These are phyloP conservation scores for Drosophila bifasciata DNA, from an alignment of 1,140 invertebrate genomes.

Conservation along the genomic window DNA sequence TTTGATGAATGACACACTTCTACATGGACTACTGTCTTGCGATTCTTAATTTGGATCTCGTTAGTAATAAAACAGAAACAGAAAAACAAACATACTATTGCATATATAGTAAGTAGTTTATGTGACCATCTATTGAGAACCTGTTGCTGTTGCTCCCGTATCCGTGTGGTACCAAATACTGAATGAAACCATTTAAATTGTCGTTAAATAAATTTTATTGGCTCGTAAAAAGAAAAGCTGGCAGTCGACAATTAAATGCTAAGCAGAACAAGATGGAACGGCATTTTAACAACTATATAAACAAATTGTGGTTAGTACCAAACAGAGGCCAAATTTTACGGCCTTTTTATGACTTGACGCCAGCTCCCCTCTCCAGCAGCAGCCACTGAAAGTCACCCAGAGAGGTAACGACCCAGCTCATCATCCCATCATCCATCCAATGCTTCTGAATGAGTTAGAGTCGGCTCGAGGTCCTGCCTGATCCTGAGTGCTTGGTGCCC, in stretches of 20 bases:
- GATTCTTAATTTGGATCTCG: too few species aligned
- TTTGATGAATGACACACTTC: too few species aligned
- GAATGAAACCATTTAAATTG: conserved; percentile 79
- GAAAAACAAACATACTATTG: background rate
- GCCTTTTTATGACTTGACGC: conserved; percentile 83
- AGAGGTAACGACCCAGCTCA: conserved; percentile 46
- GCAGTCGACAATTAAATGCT: conserved; percentile 77
- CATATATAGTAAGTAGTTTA: conserved; percentile 29
- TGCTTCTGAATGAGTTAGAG: conserved; percentile 11
- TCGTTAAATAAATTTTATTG: conserved; percentile 82
- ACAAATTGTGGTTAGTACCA: conserved; percentile 80
- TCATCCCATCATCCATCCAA: too few species aligned
- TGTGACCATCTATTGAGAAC: conserved; percentile 32
- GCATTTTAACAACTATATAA: conserved; percentile 82
- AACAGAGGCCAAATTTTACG: conserved; percentile 72
- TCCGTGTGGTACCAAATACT: conserved; percentile 17
- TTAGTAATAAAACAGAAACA: conserved; percentile 18
- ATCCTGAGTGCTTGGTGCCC: conserved; percentile 33
- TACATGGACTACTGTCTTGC: too few species aligned
- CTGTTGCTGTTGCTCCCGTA: conserved; percentile 51
- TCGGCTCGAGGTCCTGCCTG: conserved; percentile 19
- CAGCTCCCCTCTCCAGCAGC: conserved; percentile 55
- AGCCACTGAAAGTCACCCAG: conserved; percentile 41
- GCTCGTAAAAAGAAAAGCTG: conserved; percentile 71
- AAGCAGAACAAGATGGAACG: conserved; percentile 73